These are phyloP conservation scores for Xanthorhoe spadicearia DNA, from an alignment of 2,888 invertebrate genomes.

Conservation along the genomic window DNA sequence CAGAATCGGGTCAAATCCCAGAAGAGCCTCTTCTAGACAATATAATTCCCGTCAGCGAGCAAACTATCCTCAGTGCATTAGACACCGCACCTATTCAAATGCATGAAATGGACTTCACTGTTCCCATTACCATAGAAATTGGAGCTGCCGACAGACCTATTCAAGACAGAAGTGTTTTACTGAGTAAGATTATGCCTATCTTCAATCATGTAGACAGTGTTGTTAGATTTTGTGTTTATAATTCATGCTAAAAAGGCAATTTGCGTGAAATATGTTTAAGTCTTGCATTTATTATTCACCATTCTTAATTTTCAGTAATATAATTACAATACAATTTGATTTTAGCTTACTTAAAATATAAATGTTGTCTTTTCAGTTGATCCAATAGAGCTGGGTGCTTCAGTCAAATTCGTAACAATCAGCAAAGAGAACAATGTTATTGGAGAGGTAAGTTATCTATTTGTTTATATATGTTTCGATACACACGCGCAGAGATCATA, in stretches of 20 bases:
- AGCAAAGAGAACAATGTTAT: slow-evolving; percentile 74
- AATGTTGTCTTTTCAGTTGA: slow-evolving; percentile 73
- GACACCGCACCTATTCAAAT: slow-evolving; percentile 70
- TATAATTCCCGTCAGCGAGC: slow-evolving; percentile 72
- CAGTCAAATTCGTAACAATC: slow-evolving; percentile 72
- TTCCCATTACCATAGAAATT: slow-evolving; percentile 74
- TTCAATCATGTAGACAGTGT: too few relatives aligned
- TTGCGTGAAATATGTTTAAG: too few relatives aligned
- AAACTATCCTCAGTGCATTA: slow-evolving; percentile 71
- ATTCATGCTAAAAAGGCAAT: too few relatives aligned
- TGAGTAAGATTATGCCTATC: slow-evolving; percentile 54
- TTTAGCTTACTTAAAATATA: too few relatives aligned
- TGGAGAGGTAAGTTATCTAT: slow-evolving; percentile 67
- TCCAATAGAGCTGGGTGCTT: slow-evolving; percentile 70
- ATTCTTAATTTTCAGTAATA: too few relatives aligned
- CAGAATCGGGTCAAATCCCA: slow-evolving; percentile 63
- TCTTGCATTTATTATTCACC: too few relatives aligned
- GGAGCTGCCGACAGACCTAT: slow-evolving; percentile 71
- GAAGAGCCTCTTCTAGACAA: slow-evolving; percentile 62
- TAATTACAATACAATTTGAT: too few relatives aligned
- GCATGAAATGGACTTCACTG: slow-evolving; percentile 70
- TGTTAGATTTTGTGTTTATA: too few relatives aligned
- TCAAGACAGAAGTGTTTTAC: slow-evolving; percentile 70
- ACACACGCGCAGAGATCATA: too few relatives aligned
- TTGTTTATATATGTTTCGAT: not conserved